Evolutionary conservation across 2,888 invertebrate species (phyloP).

Genomic region (Pachliopta kotzebuea): DNA sequence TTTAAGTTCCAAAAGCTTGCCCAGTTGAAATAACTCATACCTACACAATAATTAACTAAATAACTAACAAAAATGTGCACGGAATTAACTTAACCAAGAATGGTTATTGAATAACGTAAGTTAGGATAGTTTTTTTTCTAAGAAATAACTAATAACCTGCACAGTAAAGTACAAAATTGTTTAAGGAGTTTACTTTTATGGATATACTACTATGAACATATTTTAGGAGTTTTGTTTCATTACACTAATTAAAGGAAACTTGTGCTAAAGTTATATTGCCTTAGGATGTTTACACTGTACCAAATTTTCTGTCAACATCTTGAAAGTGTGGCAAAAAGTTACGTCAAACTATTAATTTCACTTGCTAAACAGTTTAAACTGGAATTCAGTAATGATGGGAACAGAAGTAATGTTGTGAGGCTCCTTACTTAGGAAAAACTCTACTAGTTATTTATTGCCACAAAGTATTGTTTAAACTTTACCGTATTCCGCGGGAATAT

Average conservation of each 20-base stretch:
- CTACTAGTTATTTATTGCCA: too few relatives aligned
- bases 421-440: too few relatives aligned
- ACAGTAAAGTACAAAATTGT: background rate
- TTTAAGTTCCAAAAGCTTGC: slow-evolving; percentile 5
- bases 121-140: background rate
- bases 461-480: too few relatives aligned
- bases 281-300: too few relatives aligned
- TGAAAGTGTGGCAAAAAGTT: too few relatives aligned
- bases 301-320: too few relatives aligned
- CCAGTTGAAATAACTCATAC: background rate
- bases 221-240: background rate
- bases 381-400: too few relatives aligned
- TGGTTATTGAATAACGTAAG: slow-evolving; percentile 8
- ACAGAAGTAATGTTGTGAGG: too few relatives aligned
- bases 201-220: background rate
- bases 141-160: background rate
- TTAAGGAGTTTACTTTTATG: background rate
- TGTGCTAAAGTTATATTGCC: too few relatives aligned
- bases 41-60: slow-evolving; percentile 9
- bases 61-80: slow-evolving; percentile 18
- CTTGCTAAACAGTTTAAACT: too few relatives aligned
- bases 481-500: too few relatives aligned
- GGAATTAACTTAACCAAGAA: slow-evolving; percentile 5
- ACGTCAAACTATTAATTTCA: too few relatives aligned
- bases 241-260: background rate